Base-by-base conservation (phyloP, 2,797 vertebrate genomes). In the Tadarida brasiliensis region DNA sequence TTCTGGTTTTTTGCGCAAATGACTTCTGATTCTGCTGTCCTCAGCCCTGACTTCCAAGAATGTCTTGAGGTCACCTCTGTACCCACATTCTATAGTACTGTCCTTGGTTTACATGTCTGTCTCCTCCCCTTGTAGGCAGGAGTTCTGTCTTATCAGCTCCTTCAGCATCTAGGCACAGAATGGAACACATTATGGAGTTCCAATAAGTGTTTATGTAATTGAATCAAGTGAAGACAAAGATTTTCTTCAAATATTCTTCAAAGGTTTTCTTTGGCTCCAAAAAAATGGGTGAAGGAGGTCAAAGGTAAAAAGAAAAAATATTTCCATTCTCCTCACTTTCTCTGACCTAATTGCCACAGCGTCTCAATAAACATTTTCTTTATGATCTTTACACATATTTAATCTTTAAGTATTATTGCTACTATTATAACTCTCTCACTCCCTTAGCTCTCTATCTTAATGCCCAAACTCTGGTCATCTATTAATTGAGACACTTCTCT, bases 181-280 rank as follows among this genome's bases (percentile, higher is more conserved):
- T 71, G 68, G 73, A 76, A 91, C 44, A 44, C 63, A 70, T 5
- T 63, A 28, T 33, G 82, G 77, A 80, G 61, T 78, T 57, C 61
- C 22, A 84, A 5, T 74, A 84, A 87, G 26, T 59, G 56, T 65
- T 74, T 74, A 12, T 33, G 28, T 39, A 70, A 67, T 16, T 91
- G 57, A 87, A 78, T 87, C 80, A 61, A 78, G 30, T 20, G 51
- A 92, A 86, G 68, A 95, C 63, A 87, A 93, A 67, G 33, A 35
- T 84, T 87, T 94, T 82, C 59, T 83, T 76, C 33, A 33, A 81
- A 73, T 54, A 71, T 61, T 71, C 65, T 80, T 71, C 28, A 65
- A 84, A 82, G 47, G 56, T 19, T 74, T 89, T 59, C 35, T 88
- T 83, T 67, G 49, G 44, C 10, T 5, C 59, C 68, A 67, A 47